Evolutionary conservation across 53 echinoderm and acorn worm genomes (phyloP), one percentile per base, ranked within the genome.

Genomic region (Temnopleurus reevesii): DNA sequence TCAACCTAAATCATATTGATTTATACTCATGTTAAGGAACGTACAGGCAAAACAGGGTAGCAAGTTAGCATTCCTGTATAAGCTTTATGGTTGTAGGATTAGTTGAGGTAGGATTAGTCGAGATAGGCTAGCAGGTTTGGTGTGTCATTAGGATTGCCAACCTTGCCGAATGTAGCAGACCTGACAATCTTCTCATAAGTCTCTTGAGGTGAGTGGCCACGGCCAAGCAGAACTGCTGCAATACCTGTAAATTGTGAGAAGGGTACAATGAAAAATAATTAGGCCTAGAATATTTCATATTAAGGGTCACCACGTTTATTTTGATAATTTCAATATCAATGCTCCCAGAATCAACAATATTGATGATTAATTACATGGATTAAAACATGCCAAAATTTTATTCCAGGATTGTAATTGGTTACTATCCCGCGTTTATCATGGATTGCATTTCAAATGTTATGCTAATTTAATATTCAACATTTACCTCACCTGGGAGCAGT

Each of bases 91-190:
- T n/a, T n/a, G n/a, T n/a, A n/a, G n/a, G n/a, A n/a, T n/a, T n/a
- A n/a, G n/a, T n/a, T n/a, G 49, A 49, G 2, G 19, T 30, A 10
- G 79, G 34, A 18, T 83, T 38, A 83, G 18, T 53, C 53, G 47
- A 83, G 55, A 35, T 51, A 87, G 46, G 88, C 88, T 4, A 87
- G 88, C 17, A 87, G 88, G 23, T 87, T 87, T 2, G 88, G 88
- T 12, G 88, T 51, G 47, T 71, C 88, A 30, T 87, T 87, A 13
- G 88, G 47, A 35, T 87, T 65, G 8, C 35, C 53, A 27, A 87
- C 45, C 30, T 66, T 71, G 29, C 88, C 88, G 19, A 66, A 47
- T n/a, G 88, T 87, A 49, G 88, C 88, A 44, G 88, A 87, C n/a
- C 88, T 87, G 88, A 71, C 53, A 5, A 87, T 15, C 71, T 87